Conservation (phyloP, 1,140 invertebrate species). For the Drosophila sulfurigaster region DNA sequence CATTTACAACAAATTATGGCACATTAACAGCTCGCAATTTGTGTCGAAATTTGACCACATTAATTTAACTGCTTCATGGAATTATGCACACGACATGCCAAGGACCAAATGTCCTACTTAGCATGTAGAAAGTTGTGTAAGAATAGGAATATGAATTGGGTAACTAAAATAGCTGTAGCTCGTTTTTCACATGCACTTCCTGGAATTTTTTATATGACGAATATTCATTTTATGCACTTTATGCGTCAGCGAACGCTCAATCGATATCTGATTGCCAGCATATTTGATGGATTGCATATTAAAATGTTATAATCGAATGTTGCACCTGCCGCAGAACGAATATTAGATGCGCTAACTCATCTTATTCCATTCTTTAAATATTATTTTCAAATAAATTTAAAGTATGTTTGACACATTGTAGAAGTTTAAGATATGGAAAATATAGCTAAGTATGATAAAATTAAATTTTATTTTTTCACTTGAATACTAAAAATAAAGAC, state of each 20-base stretch:
- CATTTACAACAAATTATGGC: constrained; percentile 65
- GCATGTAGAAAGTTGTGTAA: not conserved
- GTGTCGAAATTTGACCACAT: constrained; percentile 48
- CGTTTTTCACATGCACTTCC: not conserved
- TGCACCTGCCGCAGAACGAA: not conserved
- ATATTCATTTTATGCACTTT: constrained; percentile 36
- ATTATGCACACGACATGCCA: constrained; percentile 34
- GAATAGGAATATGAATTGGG: not conserved
- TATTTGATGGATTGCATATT: constrained; percentile 22
- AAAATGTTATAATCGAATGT: constrained; percentile 14
- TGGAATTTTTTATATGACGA: constrained; percentile 9
- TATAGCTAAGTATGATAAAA: no score
- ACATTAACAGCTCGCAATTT: constrained; percentile 53
- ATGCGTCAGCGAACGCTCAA: constrained; percentile 8
- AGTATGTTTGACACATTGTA: no score
- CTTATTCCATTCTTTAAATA: not conserved
- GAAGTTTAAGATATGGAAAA: no score
- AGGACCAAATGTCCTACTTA: not conserved
- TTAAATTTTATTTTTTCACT: no score
- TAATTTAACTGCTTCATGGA: constrained; percentile 45
- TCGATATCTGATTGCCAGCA: constrained; percentile 19
- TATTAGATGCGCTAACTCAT: not conserved
- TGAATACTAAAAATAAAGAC: no score
- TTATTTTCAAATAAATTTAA: not conserved
- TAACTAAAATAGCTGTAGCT: not conserved